A percentile compares a stretch with the other conserved stretches of the same genome.
Conservation (phyloP, 2,113 vertebrate genomes). For the Micronycteris hirsuta region DNA sequence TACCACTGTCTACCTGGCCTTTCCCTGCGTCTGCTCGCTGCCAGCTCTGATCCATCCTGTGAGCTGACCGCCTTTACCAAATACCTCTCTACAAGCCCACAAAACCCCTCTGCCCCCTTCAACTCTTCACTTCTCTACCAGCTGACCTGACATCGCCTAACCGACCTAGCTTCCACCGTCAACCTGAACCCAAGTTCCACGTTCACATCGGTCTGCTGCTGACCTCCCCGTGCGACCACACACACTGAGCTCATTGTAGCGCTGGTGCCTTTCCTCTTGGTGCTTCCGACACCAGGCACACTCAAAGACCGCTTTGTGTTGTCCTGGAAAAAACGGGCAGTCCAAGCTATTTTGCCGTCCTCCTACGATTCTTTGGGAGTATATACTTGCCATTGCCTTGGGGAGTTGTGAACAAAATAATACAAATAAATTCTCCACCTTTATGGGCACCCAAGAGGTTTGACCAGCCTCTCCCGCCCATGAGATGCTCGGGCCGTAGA, state of each 20-base stretch:
- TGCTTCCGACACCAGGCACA: neutral
- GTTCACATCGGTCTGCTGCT: accelerated
- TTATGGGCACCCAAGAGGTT: neutral
- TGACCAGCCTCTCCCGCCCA: neutral
- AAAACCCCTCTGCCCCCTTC: neutral
- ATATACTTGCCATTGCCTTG: neutral
- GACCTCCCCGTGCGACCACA: accelerated
- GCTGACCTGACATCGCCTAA: neutral
- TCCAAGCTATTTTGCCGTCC: neutral
- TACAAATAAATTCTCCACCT: neutral
- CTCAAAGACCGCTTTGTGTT: neutral
- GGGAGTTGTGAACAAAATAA: neutral
- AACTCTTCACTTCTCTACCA: neutral
- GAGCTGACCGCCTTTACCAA: neutral
- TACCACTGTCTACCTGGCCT: neutral
- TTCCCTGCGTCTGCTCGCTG: neutral
- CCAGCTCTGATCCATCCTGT: neutral
- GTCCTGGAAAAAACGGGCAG: neutral
- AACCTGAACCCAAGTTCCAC: neutral
- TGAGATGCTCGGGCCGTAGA: neutral
- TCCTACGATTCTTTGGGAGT: neutral
- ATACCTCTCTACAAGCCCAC: neutral
- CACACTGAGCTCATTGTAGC: neutral
- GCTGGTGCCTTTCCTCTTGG: neutral
- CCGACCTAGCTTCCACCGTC: neutral